phyloP scores from a whole-genome alignment of 2,113 vertebrate genomes.

The Thermophis baileyi region DNA sequence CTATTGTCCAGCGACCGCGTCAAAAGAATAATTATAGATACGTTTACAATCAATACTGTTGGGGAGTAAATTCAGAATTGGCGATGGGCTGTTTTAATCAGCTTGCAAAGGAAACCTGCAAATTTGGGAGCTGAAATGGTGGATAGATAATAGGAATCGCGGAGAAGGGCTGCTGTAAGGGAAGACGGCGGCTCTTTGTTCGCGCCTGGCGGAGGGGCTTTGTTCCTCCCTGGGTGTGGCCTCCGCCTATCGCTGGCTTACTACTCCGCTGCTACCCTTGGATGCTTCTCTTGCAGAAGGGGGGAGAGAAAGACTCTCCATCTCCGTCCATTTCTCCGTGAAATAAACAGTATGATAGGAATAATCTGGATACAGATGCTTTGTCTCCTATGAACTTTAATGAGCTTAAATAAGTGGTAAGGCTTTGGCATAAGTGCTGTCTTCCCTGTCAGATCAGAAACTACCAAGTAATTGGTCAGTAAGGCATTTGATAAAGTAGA shows the following conservation, averaged over 20 bases:
- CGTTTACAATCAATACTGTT: not conserved
- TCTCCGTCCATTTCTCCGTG: not conserved
- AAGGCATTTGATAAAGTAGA: no score
- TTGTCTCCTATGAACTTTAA: not conserved
- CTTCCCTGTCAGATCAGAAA: not conserved
- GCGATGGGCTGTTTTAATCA: not conserved
- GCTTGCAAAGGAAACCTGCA: not conserved
- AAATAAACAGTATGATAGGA: not conserved
- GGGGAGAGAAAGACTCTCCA: not conserved
- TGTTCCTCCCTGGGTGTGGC: not conserved
- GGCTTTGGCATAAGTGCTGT: not conserved
- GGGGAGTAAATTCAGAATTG: not conserved
- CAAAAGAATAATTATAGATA: not conserved
- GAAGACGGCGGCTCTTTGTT: not conserved
- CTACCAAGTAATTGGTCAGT: no score
- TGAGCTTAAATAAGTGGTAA: not conserved
- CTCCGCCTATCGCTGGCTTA: not conserved
- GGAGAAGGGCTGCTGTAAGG: not conserved
- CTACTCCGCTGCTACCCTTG: no score
- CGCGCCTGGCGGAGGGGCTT: not conserved
- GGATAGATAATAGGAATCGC: not conserved
- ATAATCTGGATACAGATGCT: not conserved
- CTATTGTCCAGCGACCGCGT: not conserved
- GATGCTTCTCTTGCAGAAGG: not conserved
- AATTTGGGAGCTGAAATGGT: no score